phyloP scores from a whole-genome alignment of 1,140 invertebrate genomes.

The Atta cephalotes region DNA sequence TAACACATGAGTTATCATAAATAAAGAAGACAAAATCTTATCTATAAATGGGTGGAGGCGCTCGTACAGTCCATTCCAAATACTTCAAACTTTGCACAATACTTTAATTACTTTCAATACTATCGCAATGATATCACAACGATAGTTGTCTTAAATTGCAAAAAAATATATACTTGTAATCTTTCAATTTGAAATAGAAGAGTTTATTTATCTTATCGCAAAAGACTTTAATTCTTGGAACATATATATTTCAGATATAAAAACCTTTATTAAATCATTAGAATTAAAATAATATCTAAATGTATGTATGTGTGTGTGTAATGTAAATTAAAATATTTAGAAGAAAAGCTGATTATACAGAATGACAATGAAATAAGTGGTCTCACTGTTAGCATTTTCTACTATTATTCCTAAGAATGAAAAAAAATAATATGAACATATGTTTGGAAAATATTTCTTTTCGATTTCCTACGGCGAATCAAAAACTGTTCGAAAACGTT shows the following conservation, averaged over 20 bases:
- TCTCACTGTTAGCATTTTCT: too few relatives aligned
- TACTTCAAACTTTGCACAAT: not conserved
- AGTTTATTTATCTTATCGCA: not conserved
- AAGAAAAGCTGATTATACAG: not conserved
- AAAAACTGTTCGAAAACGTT: too few relatives aligned
- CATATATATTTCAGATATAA: not conserved
- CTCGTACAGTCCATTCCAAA: not conserved
- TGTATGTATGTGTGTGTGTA: too few relatives aligned
- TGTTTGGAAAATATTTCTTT: too few relatives aligned
- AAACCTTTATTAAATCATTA: not conserved
- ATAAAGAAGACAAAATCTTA: conserved; percentile 21
- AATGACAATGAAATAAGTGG: not conserved
- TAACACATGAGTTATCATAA: not conserved
- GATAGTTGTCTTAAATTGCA: not conserved
- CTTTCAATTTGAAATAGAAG: not conserved
- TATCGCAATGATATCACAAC: not conserved
- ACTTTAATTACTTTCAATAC: too few relatives aligned
- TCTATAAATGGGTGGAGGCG: not conserved
- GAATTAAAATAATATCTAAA: not conserved
- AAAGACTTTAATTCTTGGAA: not conserved
- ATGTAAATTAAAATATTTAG: not conserved
- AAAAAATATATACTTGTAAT: not conserved
- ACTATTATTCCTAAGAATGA: too few relatives aligned
- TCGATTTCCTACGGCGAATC: too few relatives aligned
- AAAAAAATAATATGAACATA: too few relatives aligned